phyloP scores from a whole-genome alignment of 2,888 invertebrate species.

The Pterobdella sp. region DNA sequence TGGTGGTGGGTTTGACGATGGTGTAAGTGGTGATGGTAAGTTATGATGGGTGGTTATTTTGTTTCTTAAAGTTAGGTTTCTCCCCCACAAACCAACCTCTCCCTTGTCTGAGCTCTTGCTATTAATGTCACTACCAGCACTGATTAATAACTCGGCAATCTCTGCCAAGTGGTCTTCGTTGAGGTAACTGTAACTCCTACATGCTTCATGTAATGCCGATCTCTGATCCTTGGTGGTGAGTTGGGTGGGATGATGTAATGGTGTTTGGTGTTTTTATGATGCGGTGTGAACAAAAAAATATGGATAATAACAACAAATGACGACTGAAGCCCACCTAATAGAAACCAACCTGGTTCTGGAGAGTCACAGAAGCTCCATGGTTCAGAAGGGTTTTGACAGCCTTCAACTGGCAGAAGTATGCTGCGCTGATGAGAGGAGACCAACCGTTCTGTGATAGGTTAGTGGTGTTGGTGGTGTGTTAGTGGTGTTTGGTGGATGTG shows the following conservation, averaged over 20 bases:
- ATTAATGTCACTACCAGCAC: conserved; percentile 43
- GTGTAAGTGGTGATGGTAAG: background rate
- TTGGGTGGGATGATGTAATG: background rate
- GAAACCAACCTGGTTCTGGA: conserved; percentile 46
- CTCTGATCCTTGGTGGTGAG: conserved; percentile 44
- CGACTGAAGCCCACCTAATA: background rate
- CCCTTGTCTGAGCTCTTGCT: conserved; percentile 46
- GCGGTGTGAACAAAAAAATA: background rate
- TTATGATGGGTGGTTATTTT: background rate
- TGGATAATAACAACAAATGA: background rate
- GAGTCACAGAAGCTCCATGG: conserved; percentile 43
- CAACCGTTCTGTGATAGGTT: conserved; percentile 46
- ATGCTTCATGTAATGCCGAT: conserved; percentile 48
- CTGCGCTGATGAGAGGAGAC: conserved; percentile 50
- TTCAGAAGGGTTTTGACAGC: conserved; percentile 45
- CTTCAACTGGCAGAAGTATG: conserved; percentile 49
- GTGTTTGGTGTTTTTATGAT: background rate
- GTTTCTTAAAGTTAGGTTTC: background rate
- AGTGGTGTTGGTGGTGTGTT: too few species aligned
- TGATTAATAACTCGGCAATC: conserved; percentile 40
- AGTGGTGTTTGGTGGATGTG: background rate
- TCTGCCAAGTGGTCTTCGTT: conserved; percentile 44
- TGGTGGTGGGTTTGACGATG: background rate
- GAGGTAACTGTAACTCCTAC: conserved; percentile 44
- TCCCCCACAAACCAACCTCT: conserved; percentile 40